Conservation (phyloP, 1,140 invertebrate genomes). For the Antheraea mylitta region DNA sequence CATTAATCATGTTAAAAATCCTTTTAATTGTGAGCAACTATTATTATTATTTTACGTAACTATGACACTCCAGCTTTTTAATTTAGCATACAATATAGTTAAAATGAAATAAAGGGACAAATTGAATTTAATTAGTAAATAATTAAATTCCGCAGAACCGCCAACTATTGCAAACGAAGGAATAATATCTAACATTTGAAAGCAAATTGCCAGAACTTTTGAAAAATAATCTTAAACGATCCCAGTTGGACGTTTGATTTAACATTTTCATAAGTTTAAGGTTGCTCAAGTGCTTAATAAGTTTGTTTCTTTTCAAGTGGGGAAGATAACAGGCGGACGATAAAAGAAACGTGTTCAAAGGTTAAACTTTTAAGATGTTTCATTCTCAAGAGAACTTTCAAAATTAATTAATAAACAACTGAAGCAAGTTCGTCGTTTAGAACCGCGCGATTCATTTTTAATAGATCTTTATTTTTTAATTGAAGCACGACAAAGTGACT, state of each 20-base stretch:
- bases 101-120: too few species aligned
- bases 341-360: not conserved
- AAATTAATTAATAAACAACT: not conserved
- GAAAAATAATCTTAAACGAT: not conserved
- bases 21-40: too few species aligned
- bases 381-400: not conserved
- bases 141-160: too few species aligned
- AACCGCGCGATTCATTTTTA: not conserved
- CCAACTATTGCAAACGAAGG: too few species aligned
- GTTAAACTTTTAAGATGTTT: not conserved
- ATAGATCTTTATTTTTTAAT: too few species aligned
- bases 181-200: not conserved
- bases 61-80: too few species aligned
- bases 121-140: too few species aligned
- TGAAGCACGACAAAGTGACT: too few species aligned
- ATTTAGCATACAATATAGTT: too few species aligned
- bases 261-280: not conserved
- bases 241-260: not conserved
- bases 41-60: too few species aligned
- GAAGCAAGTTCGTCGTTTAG: not conserved
- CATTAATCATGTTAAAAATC: too few species aligned
- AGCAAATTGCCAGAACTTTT: not conserved
- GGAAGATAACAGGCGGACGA: not conserved
- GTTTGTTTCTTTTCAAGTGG: not conserved
- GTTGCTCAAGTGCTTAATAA: not conserved